Conservation (phyloP, 2,888 invertebrate genomes). For the Drosophila quasianomalipes region DNA sequence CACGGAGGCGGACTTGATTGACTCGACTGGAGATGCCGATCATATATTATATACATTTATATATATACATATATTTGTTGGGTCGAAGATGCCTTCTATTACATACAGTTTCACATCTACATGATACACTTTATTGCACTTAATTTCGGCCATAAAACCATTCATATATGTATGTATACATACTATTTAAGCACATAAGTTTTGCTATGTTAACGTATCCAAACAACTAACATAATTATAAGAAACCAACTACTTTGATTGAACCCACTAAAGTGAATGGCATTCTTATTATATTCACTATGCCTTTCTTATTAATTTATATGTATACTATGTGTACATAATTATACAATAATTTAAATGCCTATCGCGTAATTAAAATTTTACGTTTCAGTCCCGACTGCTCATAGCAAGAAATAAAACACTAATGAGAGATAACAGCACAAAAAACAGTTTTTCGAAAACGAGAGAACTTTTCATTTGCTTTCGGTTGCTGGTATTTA, state of each 20-base stretch:
- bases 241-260: background rate
- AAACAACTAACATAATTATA: background rate
- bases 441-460: background rate
- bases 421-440: constrained; percentile 30
- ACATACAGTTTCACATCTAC: background rate
- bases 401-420: constrained; percentile 34
- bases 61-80: background rate
- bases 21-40: background rate
- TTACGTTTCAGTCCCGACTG: constrained; percentile 27
- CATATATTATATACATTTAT: background rate
- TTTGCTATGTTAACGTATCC: background rate
- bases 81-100: background rate
- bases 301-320: background rate
- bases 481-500: constrained; percentile 28
- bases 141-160: background rate
- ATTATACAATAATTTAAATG: constrained; percentile 2
- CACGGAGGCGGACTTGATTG: background rate
- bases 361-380: constrained; percentile 3
- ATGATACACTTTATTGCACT: background rate
- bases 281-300: background rate
- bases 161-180: background rate
- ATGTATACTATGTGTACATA: background rate
- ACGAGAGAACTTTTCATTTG: constrained; percentile 18
- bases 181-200: background rate
- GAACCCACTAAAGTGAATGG: background rate